Evolutionary conservation across 2,888 invertebrate genomes (phyloP), one percentile per base, ranked within the genome.

Genomic region (Morpho achilles): DNA sequence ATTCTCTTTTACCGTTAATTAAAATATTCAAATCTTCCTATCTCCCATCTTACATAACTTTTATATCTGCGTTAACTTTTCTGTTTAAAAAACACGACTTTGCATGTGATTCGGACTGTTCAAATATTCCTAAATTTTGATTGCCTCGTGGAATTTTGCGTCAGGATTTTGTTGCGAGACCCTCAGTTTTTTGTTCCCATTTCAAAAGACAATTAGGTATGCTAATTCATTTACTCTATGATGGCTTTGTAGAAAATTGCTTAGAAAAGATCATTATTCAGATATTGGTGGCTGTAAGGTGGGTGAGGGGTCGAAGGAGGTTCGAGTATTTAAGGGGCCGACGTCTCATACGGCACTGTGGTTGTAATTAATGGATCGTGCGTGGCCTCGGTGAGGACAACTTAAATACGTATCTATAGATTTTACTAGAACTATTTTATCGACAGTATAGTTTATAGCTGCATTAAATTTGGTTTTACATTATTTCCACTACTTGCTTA

Each of bases 181-280:
- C 79, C 78, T 80, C 77, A 74, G 73, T 80, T 83, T 85, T 85
- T 83, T 82, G 79, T 81, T 80, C 75, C 73, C 77, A 75, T 81
- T 82, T 77, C 76, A 77, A 77, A 75, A 75, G 79, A 82, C 87
- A 88, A 86, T 88, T 86, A 87, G 77, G 80, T 82, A 87, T 87
- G 87, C 81, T 87, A 86, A 88, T 88, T 83, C 82, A 79, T 80
- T 84, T 82, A 82, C 80, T 83, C 82, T 82, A 80, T 81, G 82
- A 77, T 75, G 77, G 75, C 75, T 80, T 81, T 77, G 75, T 76
- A 71, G 77, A 81, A 79, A 83, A 76, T 74, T 66, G 70, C 64
- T 71, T 72, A 69, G 73, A 54, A 75, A 81, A 82, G 75, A 78
- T 80, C 79, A 75, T 75, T 75, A 71, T 75, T 76, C 73, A 71